Conservation (phyloP, 1,140 invertebrate species). For the Danaus melanippus region DNA sequence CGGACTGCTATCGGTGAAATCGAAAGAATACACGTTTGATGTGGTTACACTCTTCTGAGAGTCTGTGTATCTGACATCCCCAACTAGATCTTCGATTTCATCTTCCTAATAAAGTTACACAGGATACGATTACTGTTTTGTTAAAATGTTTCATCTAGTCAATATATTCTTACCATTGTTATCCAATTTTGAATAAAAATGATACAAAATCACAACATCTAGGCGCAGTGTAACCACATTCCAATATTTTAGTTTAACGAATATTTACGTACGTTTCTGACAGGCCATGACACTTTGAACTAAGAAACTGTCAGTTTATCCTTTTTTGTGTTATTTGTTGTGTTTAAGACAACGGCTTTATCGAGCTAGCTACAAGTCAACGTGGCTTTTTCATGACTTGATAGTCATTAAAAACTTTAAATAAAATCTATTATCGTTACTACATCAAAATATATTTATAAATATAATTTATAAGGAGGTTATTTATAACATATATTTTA, state of each 20-base stretch:
- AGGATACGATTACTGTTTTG: neutral
- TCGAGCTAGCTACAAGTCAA: no score
- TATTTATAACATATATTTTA: no score
- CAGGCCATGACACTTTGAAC: slow-evolving; percentile 45
- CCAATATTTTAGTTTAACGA: slow-evolving; percentile 33
- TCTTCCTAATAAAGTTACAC: slow-evolving; percentile 35
- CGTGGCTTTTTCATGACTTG: no score
- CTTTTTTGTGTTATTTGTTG: slow-evolving; percentile 5
- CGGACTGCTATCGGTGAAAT: slow-evolving; percentile 54
- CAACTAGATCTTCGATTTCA: slow-evolving; percentile 49
- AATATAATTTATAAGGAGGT: no score
- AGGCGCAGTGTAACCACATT: slow-evolving; percentile 37
- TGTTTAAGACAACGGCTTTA: no score
- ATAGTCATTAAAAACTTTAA: no score
- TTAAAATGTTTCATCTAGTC: slow-evolving; percentile 5
- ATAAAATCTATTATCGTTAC: no score
- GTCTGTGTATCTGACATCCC: slow-evolving; percentile 48
- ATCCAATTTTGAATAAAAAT: slow-evolving; percentile 44
- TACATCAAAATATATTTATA: no score
- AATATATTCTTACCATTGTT: slow-evolving; percentile 43
- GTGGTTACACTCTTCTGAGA: slow-evolving; percentile 59
- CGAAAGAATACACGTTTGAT: slow-evolving; percentile 47
- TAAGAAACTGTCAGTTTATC: slow-evolving; percentile 27
- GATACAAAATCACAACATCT: slow-evolving; percentile 32
- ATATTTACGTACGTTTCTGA: slow-evolving; percentile 56